These are phyloP conservation scores for Imbricaverruca yamaguchii DNA, from an alignment of 2,888 invertebrate genomes.

Conservation along the genomic window DNA sequence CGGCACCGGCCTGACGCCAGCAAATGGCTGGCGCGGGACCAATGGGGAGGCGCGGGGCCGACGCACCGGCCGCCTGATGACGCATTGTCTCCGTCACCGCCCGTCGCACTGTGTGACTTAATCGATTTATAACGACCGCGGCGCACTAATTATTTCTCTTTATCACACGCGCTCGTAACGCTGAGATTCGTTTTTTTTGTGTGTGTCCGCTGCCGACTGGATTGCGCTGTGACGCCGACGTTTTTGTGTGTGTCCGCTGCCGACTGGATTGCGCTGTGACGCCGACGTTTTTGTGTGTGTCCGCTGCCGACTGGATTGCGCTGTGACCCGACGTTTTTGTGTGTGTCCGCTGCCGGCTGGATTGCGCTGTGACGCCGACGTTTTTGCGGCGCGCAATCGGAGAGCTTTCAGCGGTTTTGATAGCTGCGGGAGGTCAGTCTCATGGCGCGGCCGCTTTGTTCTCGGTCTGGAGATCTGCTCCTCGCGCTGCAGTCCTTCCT, in stretches of 20 bases:
- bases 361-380: neutral
- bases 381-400: neutral
- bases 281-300: neutral
- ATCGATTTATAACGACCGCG: constrained; percentile 1
- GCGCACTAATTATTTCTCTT: constrained; percentile 6
- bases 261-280: neutral
- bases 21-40: too few relatives aligned
- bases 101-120: neutral
- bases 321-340: too few relatives aligned
- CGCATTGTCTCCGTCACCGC: neutral
- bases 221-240: too few relatives aligned
- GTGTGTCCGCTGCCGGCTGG: too few relatives aligned
- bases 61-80: neutral
- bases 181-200: neutral
- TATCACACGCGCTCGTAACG: constrained; percentile 12
- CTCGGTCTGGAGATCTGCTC: too few relatives aligned
- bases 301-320: too few relatives aligned
- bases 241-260: too few relatives aligned
- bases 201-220: too few relatives aligned
- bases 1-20: too few relatives aligned
- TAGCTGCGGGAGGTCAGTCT: neutral
- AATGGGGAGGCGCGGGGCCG: neutral
- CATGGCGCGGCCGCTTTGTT: too few relatives aligned
- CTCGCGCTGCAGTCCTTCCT: too few relatives aligned
- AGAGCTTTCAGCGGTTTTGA: neutral